Base-by-base conservation (phyloP, 2,113 vertebrate genomes). In the Paratilapia polleni region DNA sequence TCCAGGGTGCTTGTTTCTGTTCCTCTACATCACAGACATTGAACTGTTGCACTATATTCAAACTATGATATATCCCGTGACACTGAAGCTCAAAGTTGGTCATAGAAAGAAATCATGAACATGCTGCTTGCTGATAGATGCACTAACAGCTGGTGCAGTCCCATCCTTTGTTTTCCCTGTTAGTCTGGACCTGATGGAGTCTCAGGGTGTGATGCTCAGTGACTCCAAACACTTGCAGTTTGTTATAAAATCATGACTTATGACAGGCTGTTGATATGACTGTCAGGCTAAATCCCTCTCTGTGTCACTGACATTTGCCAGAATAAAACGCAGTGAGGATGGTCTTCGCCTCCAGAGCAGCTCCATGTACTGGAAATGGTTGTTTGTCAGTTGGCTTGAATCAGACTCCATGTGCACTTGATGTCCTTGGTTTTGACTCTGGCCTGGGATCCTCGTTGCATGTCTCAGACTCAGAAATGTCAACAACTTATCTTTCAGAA, bases 221-320 rank as follows among this genome's bases (percentile, higher is more conserved):
- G 15, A 41, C 54, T 59, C 36, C 56, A 59, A 43, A 60, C 2
- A 2, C 22, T 26, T 5, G 2, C 36, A 60, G 22, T 41, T 77
- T 43, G 36, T 43, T 60, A 0, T 38, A 61, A 52, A 73, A n/a
- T 54, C 26, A 54, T 54, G 1, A 73, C 26, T n/a, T 54, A 54
- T 73, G 68, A 73, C 77, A 43, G 64, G 56, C 34, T 84, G 82
- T 84, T 78, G 81, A 83, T 56, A 49, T 24, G 60, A 34, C 14
- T 22, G 73, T 83, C 81, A 66, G 60, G 14, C 26, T 58, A 12
- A 62, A 76, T 77, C 17, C 36, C 31, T 56, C 6, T 43, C 38
- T 41, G 60, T 2, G 6, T 11, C 5, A 31, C 4, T 70, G 82
- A 83, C 28, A 36, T 61, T 60, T 4, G 2, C 54, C 82, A 78